phyloP scores from a whole-genome alignment of 2,888 invertebrate species.

The Phasia obesa region DNA sequence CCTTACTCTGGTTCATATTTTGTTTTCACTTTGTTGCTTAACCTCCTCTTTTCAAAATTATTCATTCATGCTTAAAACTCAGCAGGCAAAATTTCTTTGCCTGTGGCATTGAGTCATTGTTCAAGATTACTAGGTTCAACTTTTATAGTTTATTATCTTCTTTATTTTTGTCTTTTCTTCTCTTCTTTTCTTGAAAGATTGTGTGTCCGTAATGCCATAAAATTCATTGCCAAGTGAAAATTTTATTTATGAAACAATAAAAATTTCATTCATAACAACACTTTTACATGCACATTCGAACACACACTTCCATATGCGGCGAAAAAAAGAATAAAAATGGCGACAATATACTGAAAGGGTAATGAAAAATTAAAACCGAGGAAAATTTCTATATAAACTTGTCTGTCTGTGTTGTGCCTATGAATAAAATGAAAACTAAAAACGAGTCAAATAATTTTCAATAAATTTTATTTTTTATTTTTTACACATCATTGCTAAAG shows the following conservation, averaged over 20 bases:
- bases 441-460: slow-evolving; percentile 1
- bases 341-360: slow-evolving; percentile 26
- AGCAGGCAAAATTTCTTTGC: slow-evolving; percentile 30
- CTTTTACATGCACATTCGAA: neutral
- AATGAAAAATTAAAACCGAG: slow-evolving; percentile 11
- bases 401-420: slow-evolving; percentile 20
- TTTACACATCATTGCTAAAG: slow-evolving; percentile 40
- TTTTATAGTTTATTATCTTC: slow-evolving; percentile 9
- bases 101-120: neutral
- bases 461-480: slow-evolving; percentile 12
- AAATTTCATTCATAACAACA: slow-evolving; percentile 66
- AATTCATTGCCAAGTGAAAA: slow-evolving; percentile 70
- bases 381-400: slow-evolving; percentile 28
- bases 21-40: neutral
- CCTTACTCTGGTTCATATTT: neutral
- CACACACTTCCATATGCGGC: neutral
- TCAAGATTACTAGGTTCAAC: neutral
- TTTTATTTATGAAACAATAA: slow-evolving; percentile 64
- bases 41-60: slow-evolving; percentile 20
- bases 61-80: slow-evolving; percentile 49
- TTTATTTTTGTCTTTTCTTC: slow-evolving; percentile 5
- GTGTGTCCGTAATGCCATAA: slow-evolving; percentile 49
- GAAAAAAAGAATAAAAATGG: neutral
- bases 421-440: slow-evolving; percentile 7
- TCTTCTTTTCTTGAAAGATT: slow-evolving; percentile 29